Conservation (phyloP, 2,113 vertebrate genomes). For the Spilogale gracilis region DNA sequence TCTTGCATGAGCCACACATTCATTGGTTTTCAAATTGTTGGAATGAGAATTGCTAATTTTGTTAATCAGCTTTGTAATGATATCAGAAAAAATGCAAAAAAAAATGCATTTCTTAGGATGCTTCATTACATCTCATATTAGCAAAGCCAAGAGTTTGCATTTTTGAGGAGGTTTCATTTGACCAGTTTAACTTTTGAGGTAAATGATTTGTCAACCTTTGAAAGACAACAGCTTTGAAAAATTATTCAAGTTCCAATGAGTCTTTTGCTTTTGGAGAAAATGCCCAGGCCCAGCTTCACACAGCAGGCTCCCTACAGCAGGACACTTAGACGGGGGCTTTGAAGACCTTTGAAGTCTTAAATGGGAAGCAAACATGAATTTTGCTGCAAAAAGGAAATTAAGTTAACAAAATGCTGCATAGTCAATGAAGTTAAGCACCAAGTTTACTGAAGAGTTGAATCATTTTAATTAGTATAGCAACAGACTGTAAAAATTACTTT, state of each 20-base stretch:
- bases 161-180: background rate
- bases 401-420: background rate
- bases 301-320: background rate
- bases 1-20: background rate
- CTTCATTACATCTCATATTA: background rate
- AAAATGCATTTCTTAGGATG: background rate
- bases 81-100: background rate
- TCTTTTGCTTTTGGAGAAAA: background rate
- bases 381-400: conserved; percentile 44
- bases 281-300: fast-evolving
- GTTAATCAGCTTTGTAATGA: background rate
- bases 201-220: background rate
- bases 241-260: background rate
- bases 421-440: background rate
- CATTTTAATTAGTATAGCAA: conserved; percentile 1
- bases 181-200: background rate
- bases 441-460: background rate
- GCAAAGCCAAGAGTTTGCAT: background rate
- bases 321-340: background rate
- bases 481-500: background rate
- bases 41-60: background rate
- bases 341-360: background rate
- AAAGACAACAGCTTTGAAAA: conserved; percentile 22
- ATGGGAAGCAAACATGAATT: background rate
- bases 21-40: background rate